Evolutionary conservation across 2,888 invertebrate species (phyloP).

Genomic region (Cheilosia pagana): DNA sequence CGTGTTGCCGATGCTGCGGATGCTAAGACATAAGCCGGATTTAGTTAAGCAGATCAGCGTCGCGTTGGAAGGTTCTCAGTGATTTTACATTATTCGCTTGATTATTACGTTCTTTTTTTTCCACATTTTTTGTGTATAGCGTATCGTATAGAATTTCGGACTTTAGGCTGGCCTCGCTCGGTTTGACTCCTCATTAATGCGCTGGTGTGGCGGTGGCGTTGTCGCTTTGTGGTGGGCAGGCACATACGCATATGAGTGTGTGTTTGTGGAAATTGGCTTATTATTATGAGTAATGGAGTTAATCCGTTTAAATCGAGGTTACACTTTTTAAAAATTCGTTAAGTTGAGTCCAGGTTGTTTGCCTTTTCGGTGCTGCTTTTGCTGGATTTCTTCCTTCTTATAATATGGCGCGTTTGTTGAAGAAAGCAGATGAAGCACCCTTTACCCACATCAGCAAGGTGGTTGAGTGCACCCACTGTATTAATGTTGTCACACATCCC

Average conservation of each 20-base stretch:
- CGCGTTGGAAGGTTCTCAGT: slow-evolving; percentile 75
- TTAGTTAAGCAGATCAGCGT: slow-evolving; percentile 83
- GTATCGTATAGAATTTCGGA: slow-evolving; percentile 52
- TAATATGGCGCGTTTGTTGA: not conserved
- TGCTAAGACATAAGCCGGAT: slow-evolving; percentile 81
- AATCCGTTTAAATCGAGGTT: slow-evolving; percentile 76
- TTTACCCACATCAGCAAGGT: too few species aligned
- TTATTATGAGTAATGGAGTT: slow-evolving; percentile 75
- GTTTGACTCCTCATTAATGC: slow-evolving; percentile 64
- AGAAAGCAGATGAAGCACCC: too few species aligned
- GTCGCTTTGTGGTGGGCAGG: slow-evolving; percentile 49
- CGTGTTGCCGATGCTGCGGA: slow-evolving; percentile 69
- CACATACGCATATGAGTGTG: slow-evolving; percentile 39
- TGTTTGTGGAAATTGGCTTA: slow-evolving; percentile 74
- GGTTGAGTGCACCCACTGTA: not conserved
- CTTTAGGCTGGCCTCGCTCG: slow-evolving; percentile 32
- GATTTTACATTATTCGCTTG: slow-evolving; percentile 75
- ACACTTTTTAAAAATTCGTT: slow-evolving; percentile 70
- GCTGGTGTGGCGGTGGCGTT: not conserved
- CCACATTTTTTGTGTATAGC: slow-evolving; percentile 28
- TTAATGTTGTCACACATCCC: slow-evolving; percentile 24
- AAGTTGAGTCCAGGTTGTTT: slow-evolving; percentile 70
- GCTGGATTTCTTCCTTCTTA: not conserved
- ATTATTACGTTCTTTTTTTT: slow-evolving; percentile 56
- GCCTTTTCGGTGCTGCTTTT: slow-evolving; percentile 30